Percentiles rank a stretch among this genome's conserved stretches.
Conservation (phyloP, 2,888 invertebrate species). For the Meandrusa payeni region DNA sequence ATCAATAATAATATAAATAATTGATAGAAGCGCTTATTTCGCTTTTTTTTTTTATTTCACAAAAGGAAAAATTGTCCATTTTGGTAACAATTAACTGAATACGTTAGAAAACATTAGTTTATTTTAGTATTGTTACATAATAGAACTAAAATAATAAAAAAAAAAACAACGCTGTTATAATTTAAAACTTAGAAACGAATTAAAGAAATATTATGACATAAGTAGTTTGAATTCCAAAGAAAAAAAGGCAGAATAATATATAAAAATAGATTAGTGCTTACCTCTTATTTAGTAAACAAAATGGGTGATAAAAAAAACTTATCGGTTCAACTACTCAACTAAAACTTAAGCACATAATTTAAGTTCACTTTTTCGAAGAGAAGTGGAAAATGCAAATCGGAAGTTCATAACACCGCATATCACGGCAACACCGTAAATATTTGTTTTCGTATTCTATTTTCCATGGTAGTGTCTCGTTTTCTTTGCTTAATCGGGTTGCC, state of each 20-base stretch:
- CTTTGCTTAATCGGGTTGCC: no score
- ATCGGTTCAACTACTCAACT: no score
- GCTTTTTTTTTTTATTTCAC: no score
- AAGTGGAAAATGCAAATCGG: not conserved
- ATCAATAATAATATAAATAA: no score
- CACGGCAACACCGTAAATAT: not conserved
- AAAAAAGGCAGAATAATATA: not conserved
- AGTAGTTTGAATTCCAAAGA: not conserved
- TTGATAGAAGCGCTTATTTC: no score
- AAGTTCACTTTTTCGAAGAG: slow-evolving; percentile 6
- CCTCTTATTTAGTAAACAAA: slow-evolving; percentile 7
- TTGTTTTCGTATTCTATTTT: not conserved
- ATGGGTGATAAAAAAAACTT: slow-evolving; percentile 1
- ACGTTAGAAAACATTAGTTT: not conserved
- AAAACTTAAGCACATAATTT: slow-evolving; percentile 4
- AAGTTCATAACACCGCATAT: not conserved
- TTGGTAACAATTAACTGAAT: not conserved
- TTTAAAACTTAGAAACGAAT: slow-evolving; percentile 1
- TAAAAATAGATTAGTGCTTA: slow-evolving; percentile 7
- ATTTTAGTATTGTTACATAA: slow-evolving; percentile 10
- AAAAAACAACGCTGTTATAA: slow-evolving; percentile 7
- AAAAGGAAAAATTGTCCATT: not conserved
- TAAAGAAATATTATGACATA: slow-evolving; percentile 13
- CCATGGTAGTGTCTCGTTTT: no score
- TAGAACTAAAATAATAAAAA: slow-evolving; percentile 11